These are phyloP conservation scores for Ichneumoninae sp. DNA, from an alignment of 2,888 invertebrate genomes.

Conservation along the genomic window DNA sequence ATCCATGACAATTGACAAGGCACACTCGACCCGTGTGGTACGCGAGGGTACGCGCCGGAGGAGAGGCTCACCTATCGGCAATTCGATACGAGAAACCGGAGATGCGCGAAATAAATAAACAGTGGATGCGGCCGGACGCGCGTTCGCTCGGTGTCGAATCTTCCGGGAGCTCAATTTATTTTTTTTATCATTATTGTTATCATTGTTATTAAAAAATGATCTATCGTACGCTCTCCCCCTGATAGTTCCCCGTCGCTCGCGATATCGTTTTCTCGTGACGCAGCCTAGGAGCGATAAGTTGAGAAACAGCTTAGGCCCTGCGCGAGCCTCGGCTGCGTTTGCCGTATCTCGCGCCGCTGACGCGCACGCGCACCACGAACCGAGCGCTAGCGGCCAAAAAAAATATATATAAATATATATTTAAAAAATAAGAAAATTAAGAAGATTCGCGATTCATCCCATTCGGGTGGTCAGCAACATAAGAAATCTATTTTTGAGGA, in stretches of 20 bases:
- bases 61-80: constrained; percentile 8
- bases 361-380: neutral
- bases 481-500: no score
- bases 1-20: neutral
- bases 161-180: constrained; percentile 38
- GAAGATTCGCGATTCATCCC: no score
- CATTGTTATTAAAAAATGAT: neutral
- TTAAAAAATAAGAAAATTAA: no score
- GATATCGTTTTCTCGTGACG: constrained; percentile 39
- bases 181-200: neutral
- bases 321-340: neutral
- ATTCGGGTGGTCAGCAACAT: no score
- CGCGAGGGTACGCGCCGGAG: neutral
- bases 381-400: neutral
- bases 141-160: constrained; percentile 36
- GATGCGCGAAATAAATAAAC: constrained; percentile 20
- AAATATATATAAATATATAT: neutral
- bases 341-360: neutral
- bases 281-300: constrained; percentile 40
- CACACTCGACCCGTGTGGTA: neutral
- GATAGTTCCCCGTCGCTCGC: constrained; percentile 13
- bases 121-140: neutral
- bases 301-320: constrained; percentile 27
- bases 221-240: neutral
- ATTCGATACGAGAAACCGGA: constrained; percentile 21